These are phyloP conservation scores for Boulengerochromis microlepis DNA, from an alignment of 2,113 vertebrate genomes.

Conservation along the genomic window DNA sequence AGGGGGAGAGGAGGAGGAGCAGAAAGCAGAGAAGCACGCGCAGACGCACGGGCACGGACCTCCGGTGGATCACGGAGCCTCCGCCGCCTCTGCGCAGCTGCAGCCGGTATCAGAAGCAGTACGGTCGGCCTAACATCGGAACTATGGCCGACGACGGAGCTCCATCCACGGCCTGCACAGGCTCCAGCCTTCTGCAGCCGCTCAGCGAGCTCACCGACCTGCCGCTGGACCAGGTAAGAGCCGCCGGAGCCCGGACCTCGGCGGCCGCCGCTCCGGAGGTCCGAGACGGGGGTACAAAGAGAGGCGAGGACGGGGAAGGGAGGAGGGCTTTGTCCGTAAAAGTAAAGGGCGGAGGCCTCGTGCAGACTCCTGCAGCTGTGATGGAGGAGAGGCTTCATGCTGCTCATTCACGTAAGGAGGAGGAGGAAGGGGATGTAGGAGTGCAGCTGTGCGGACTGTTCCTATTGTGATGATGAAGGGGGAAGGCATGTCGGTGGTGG, in stretches of 20 bases:
- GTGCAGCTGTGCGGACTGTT: background rate
- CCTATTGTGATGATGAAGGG: background rate
- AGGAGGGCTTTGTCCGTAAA: background rate
- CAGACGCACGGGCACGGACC: background rate
- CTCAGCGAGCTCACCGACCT: slow-evolving; percentile 71
- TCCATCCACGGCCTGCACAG: slow-evolving; percentile 62
- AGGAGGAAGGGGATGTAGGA: background rate
- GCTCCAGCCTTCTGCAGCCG: slow-evolving; percentile 70
- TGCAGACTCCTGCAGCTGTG: background rate
- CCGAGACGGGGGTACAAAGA: background rate
- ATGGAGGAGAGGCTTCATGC: background rate
- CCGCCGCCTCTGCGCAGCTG: slow-evolving; percentile 6
- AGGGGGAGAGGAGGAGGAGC: background rate
- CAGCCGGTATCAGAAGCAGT: slow-evolving; percentile 27
- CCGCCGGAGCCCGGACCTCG: background rate
- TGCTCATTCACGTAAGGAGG: background rate
- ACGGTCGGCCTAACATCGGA: slow-evolving; percentile 4
- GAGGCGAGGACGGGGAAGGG: background rate
- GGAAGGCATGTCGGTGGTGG: background rate
- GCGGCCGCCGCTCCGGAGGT: background rate
- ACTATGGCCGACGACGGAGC: slow-evolving; percentile 64
- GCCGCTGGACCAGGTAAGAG: slow-evolving; percentile 69
- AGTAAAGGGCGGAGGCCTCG: background rate
- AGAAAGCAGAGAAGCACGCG: background rate
- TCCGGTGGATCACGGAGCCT: slow-evolving; percentile 28